Evolutionary conservation across 2,888 invertebrate genomes (phyloP).

Genomic region (Pseudococcus longispinus): DNA sequence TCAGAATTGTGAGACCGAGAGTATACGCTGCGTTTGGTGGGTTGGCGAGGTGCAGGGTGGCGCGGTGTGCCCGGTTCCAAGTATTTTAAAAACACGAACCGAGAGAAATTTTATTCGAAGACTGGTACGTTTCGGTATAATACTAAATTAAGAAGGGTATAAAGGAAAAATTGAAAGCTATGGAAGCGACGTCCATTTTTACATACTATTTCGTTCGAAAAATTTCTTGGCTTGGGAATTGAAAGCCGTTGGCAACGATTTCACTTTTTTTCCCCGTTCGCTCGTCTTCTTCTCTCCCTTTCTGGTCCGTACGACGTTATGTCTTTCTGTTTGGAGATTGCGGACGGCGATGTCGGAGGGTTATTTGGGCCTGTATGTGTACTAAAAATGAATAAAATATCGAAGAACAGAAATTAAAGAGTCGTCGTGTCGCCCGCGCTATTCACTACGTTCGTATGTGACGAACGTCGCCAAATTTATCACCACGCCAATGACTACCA

Average conservation of each 20-base stretch:
- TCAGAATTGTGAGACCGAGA: neutral
- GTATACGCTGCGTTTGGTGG: too few relatives aligned
- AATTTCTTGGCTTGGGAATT: constrained; percentile 53
- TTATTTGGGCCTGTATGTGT: constrained; percentile 7
- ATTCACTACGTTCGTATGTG: neutral
- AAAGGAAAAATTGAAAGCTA: constrained; percentile 11
- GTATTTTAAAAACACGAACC: neutral
- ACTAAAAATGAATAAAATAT: constrained; percentile 47
- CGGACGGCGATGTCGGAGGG: neutral
- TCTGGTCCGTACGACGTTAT: neutral
- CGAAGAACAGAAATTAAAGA: constrained; percentile 43
- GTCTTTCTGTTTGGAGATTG: neutral
- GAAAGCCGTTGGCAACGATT: constrained; percentile 53
- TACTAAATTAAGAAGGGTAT: constrained; percentile 20
- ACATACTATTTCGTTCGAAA: constrained; percentile 49
- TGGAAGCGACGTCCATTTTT: constrained; percentile 49
- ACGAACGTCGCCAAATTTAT: constrained; percentile 43
- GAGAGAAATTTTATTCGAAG: neutral
- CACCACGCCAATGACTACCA: constrained; percentile 34
- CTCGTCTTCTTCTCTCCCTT: neutral
- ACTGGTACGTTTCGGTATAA: neutral
- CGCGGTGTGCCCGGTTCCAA: neutral
- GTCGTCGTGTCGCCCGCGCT: neutral
- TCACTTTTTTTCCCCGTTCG: constrained; percentile 29
- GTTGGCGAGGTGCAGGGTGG: neutral